These are phyloP conservation scores for Phalacrocorax aristotelis DNA, from an alignment of 2,113 vertebrate species.

Conservation along the genomic window DNA sequence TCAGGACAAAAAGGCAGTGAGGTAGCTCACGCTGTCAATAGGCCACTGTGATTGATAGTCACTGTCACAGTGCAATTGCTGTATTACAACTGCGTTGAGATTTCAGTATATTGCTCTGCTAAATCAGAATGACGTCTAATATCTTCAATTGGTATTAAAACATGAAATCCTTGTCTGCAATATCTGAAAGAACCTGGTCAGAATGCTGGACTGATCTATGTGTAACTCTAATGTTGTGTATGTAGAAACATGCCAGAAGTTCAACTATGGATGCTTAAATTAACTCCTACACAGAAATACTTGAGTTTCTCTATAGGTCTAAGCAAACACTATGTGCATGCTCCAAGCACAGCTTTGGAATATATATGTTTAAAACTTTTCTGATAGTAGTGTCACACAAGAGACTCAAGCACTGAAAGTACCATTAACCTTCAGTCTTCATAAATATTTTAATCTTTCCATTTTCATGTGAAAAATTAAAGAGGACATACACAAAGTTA, in stretches of 20 bases:
- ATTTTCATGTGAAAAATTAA: neutral
- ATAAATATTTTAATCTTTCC: neutral
- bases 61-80: neutral
- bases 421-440: neutral
- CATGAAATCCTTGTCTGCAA: neutral
- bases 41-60: neutral
- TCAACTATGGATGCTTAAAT: neutral
- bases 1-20: neutral
- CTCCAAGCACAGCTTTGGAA: neutral
- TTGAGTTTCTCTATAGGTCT: neutral
- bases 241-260: neutral
- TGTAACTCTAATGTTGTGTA: accelerated
- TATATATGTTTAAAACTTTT: neutral
- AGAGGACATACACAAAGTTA: neutral
- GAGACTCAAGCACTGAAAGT: neutral
- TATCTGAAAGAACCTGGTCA: neutral
- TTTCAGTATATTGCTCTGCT: neutral
- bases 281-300: neutral
- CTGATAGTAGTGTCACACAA: neutral
- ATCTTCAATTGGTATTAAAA: neutral
- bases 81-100: neutral
- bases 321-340: neutral
- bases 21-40: neutral
- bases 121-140: neutral
- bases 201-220: neutral